A percentile compares a stretch with the other conserved stretches of the same genome.
These are phyloP conservation scores for Halesus radiatus DNA, from an alignment of 1,140 invertebrate genomes.

Conservation along the genomic window DNA sequence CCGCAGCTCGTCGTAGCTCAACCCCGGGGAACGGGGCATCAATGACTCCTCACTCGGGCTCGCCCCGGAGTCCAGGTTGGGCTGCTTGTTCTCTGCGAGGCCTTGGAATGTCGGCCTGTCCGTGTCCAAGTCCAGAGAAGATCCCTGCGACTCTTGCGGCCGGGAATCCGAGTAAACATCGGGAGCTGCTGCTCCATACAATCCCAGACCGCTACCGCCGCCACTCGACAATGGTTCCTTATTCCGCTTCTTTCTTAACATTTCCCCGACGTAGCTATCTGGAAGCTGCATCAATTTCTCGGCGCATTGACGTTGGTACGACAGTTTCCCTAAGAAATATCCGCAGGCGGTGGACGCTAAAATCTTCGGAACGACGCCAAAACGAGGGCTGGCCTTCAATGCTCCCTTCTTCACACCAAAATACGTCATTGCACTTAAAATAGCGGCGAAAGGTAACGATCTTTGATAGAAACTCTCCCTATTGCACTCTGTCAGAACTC, in stretches of 20 bases:
- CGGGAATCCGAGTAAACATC: conserved; percentile 37
- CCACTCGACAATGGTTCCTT: neutral
- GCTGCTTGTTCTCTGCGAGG: conserved; percentile 64
- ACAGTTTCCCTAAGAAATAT: conserved; percentile 78
- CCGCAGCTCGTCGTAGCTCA: conserved; percentile 74
- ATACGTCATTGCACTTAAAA: conserved; percentile 70
- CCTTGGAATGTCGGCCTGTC: conserved; percentile 64
- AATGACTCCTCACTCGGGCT: neutral
- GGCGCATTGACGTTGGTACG: conserved; percentile 76
- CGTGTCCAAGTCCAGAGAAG: conserved; percentile 65
- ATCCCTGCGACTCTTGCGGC: neutral
- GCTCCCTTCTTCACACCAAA: conserved; percentile 69
- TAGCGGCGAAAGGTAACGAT: conserved; percentile 72
- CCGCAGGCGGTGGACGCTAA: conserved; percentile 71
- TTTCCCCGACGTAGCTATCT: conserved; percentile 28
- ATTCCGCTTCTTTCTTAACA: conserved; percentile 25
- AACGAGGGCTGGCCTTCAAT: conserved; percentile 67
- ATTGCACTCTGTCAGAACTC: conserved; percentile 76
- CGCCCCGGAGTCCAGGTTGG: neutral
- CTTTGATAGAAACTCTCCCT: conserved; percentile 76
- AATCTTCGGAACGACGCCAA: conserved; percentile 74
- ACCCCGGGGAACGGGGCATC: conserved; percentile 57
- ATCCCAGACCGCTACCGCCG: neutral
- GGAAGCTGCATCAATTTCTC: conserved; percentile 79
- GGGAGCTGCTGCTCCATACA: conserved; percentile 29